These are phyloP conservation scores for Mycogona germanica DNA, from an alignment of 2,888 invertebrate species.

Conservation along the genomic window DNA sequence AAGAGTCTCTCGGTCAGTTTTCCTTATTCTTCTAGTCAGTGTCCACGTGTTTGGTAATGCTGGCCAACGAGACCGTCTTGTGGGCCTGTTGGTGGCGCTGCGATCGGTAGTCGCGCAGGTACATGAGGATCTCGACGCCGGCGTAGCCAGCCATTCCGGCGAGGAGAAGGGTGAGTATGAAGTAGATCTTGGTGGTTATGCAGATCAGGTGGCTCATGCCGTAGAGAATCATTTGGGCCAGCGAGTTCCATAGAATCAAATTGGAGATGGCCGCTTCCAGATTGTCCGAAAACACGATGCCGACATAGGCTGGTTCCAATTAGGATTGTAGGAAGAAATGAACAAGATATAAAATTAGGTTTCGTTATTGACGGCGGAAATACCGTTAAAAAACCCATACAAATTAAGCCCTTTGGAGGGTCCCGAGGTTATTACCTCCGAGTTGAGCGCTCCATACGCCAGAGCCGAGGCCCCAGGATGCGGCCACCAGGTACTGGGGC, in stretches of 20 bases:
- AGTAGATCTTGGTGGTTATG: conserved; percentile 72
- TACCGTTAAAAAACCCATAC: no score
- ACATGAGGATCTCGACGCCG: conserved; percentile 14
- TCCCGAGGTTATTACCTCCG: no score
- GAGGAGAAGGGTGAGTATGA: conserved; percentile 59
- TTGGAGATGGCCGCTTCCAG: conserved; percentile 88
- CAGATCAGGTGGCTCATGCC: conserved; percentile 77
- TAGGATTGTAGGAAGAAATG: no score
- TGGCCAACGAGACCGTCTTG: background rate
- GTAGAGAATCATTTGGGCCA: conserved; percentile 78
- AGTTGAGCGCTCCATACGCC: conserved; percentile 12
- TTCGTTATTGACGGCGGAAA: no score
- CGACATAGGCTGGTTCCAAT: conserved; percentile 78
- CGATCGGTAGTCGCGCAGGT: background rate
- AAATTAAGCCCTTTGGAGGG: no score
- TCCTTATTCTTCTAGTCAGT: no score
- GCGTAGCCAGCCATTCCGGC: conserved; percentile 59
- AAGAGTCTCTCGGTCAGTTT: no score
- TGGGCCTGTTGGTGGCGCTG: background rate
- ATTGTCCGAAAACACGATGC: conserved; percentile 71
- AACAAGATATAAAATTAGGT: no score
- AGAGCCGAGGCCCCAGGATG: conserved; percentile 9
- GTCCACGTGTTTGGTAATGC: conserved; percentile 1
- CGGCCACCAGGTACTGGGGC: background rate
- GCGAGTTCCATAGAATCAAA: conserved; percentile 78